phyloP scores from a whole-genome alignment of 2,113 vertebrate species.

The Pseudopodoces humilis region DNA sequence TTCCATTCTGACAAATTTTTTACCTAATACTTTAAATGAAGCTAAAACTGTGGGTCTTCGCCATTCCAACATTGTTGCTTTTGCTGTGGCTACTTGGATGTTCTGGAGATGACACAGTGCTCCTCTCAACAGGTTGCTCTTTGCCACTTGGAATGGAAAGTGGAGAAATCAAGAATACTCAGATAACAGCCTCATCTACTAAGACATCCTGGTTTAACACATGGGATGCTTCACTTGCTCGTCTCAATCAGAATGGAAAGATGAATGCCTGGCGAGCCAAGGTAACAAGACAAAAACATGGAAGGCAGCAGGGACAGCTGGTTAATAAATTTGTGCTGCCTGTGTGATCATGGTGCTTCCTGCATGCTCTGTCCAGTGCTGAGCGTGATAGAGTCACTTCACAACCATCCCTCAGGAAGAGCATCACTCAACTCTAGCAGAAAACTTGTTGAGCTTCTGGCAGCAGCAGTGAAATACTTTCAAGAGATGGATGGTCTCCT shows the following conservation, averaged over 20 bases:
- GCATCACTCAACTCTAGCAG: neutral
- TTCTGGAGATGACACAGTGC: neutral
- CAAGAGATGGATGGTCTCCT: neutral
- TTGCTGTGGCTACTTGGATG: neutral
- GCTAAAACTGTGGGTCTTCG: neutral
- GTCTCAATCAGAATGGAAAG: conserved; percentile 79
- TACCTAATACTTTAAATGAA: neutral
- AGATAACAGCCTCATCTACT: conserved; percentile 83
- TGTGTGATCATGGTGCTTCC: neutral
- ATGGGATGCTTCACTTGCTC: conserved; percentile 81
- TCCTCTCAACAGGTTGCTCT: conserved; percentile 79
- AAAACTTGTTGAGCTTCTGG: neutral
- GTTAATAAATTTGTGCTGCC: neutral
- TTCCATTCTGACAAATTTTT: neutral
- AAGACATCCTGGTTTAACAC: conserved; percentile 74
- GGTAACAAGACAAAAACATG: conserved; percentile 66
- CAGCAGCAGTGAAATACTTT: neutral
- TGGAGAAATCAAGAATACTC: conserved; percentile 69
- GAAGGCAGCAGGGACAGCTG: neutral
- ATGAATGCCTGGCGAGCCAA: conserved; percentile 87
- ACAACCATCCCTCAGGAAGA: neutral
- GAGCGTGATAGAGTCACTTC: neutral
- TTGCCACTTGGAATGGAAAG: conserved; percentile 87
- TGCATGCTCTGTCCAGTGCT: neutral
- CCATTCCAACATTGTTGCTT: neutral